Evolutionary conservation across 2,888 invertebrate species (phyloP).

Genomic region (Eulithis prunata): DNA sequence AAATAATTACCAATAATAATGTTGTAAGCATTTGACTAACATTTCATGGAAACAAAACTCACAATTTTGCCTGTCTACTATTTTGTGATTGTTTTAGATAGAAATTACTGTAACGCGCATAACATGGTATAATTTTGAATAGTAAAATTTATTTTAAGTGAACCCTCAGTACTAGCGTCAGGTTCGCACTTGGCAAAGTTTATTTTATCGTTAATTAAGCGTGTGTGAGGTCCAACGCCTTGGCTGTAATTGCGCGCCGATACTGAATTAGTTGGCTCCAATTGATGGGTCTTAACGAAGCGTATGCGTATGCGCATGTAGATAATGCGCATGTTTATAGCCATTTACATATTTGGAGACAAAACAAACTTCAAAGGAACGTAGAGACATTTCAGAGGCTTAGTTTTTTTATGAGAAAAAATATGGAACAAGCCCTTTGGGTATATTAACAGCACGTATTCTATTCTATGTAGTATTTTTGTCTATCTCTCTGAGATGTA

Average conservation of each 20-base stretch:
- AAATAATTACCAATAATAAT: too few relatives aligned
- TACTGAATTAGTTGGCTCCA: constrained; percentile 49
- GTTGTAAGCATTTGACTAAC: too few relatives aligned
- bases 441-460: too few relatives aligned
- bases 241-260: constrained; percentile 66
- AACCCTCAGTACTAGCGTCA: neutral
- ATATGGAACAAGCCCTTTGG: too few relatives aligned
- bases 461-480: too few relatives aligned
- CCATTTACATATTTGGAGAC: constrained; percentile 17
- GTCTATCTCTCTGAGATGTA: too few relatives aligned
- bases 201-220: constrained; percentile 63
- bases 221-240: constrained; percentile 75
- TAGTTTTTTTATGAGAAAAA: too few relatives aligned
- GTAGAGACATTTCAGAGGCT: too few relatives aligned
- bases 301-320: constrained; percentile 17
- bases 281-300: constrained; percentile 30
- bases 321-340: constrained; percentile 4
- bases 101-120: too few relatives aligned
- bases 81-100: too few relatives aligned
- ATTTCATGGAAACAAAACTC: too few relatives aligned
- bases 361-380: neutral
- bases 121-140: neutral
- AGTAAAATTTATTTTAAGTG: neutral
- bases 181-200: constrained; percentile 41
- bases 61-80: too few relatives aligned